phyloP scores from a whole-genome alignment of 2,888 invertebrate genomes.

The Xylota sylvarum region DNA sequence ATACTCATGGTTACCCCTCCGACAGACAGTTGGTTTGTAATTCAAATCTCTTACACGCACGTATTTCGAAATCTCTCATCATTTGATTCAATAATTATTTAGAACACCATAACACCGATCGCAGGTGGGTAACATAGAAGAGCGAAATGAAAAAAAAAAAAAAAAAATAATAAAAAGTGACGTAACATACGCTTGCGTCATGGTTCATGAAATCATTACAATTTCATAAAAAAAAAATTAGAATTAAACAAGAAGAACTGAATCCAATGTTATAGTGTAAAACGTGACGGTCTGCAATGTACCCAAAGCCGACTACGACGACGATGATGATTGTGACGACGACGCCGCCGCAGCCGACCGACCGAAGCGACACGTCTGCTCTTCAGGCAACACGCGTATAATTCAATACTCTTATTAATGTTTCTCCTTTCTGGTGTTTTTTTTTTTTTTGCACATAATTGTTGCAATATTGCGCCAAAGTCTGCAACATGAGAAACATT shows the following conservation, averaged over 20 bases:
- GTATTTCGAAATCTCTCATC: constrained; percentile 39
- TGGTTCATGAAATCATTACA: constrained; percentile 69
- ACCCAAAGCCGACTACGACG: constrained; percentile 1
- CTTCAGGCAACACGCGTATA: constrained; percentile 64
- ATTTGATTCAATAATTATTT: constrained; percentile 56
- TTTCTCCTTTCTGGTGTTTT: constrained; percentile 34
- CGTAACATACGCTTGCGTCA: constrained; percentile 68
- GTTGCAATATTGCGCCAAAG: constrained; percentile 67
- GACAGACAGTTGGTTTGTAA: background rate
- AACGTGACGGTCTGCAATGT: constrained; percentile 71
- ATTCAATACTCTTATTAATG: constrained; percentile 55
- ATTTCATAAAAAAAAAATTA: constrained; percentile 48
- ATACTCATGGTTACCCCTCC: background rate
- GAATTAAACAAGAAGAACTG: constrained; percentile 42
- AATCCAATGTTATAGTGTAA: constrained; percentile 64
- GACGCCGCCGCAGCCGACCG: constrained; percentile 27
- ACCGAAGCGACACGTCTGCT: constrained; percentile 68
- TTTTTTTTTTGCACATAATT: constrained; percentile 46
- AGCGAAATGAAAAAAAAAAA: background rate
- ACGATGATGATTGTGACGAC: background rate
- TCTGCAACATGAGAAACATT: constrained; percentile 73
- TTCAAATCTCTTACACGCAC: constrained; percentile 20
- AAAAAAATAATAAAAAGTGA: constrained; percentile 52
- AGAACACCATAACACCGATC: constrained; percentile 36
- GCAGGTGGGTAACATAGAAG: constrained; percentile 23